Base-by-base conservation (phyloP, 1,140 invertebrate genomes). In the Aphidius gifuensis region DNA sequence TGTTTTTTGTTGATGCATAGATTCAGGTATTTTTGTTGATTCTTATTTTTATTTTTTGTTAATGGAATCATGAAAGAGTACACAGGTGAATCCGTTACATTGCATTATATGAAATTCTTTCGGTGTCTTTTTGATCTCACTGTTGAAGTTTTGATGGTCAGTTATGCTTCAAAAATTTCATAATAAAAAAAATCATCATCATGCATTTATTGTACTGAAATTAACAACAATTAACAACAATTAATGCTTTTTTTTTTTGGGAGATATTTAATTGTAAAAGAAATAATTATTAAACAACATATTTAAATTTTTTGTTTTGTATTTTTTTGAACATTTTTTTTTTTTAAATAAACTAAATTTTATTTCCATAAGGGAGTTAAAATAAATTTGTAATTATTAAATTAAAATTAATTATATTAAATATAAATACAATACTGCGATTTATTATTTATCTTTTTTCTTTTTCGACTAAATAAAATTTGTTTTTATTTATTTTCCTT, bases 241-340 rank as follows among this genome's bases (percentile, higher is more conserved):
- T 45, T 49, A 23, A 2, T 23, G 1, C 3, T 23, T 23, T 23
- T 23, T 23, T 23, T 23, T 23, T 23, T 23, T 23, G 23, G 23
- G 48, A 42, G 54, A 60, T 64, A 64, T 66, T 66, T 65, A 62
- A 67, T 58, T 62, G 67, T 42, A 39, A 21, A 69, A 66, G 66
- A 67, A 68, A 61, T 58, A 70, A 71, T 71, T 60, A 71, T 70
- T 67, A 74, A 72, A 64, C 67, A 68, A 68, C 66, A 66, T 48
- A 63, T 64, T 65, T 69, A 66, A 64, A 21, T 54, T 23, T 23
- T 23, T 23, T 23, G 23, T 23, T 23, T 23, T 23, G 23, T 23
- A 23, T 23, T 23, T 23, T 23, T 23, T 23, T 23, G 3, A 23
- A 23, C 23, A 23, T 44, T 9, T 54, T 54, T 62, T 50, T 42